Evolutionary conservation across 2,797 vertebrate species (phyloP).

Genomic region (Rhinatrema bivittatum): DNA sequence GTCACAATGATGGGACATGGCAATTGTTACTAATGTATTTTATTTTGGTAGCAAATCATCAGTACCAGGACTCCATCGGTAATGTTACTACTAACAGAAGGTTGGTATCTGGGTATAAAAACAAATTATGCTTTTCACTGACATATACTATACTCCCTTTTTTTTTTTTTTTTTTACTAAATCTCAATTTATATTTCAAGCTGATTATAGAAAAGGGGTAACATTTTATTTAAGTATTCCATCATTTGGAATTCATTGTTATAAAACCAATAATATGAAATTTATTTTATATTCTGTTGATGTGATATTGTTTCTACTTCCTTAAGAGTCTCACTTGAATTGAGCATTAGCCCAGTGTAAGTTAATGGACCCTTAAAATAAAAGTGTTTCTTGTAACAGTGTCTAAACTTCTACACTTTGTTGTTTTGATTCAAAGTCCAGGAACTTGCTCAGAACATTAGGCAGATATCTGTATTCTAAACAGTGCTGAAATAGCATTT

Average conservation of each 20-base stretch:
- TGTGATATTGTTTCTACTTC: too few relatives aligned
- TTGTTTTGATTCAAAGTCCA: conserved; percentile 12
- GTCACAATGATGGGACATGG: conserved; percentile 62
- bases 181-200: too few relatives aligned
- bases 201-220: too few relatives aligned
- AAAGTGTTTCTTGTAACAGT: conserved; percentile 30
- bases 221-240: too few relatives aligned
- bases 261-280: conserved; percentile 46
- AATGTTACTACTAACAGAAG: conserved; percentile 48
- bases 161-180: too few relatives aligned
- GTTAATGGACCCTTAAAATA: conserved; percentile 44
- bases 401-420: conserved; percentile 23
- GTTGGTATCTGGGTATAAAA: conserved; percentile 46
- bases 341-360: conserved; percentile 26
- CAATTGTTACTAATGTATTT: conserved; percentile 63
- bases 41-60: conserved; percentile 61
- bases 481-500: too few relatives aligned
- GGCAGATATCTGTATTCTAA: not conserved
- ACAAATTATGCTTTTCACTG: conserved; percentile 46
- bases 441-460: not conserved
- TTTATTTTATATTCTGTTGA: conserved; percentile 41
- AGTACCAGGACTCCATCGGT: conserved; percentile 41
- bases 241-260: conserved; percentile 47
- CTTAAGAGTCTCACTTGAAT: too few relatives aligned
- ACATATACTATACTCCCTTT: conserved; percentile 13